Base-by-base conservation (phyloP, 1,140 invertebrate genomes). In the Bombus waltoni region DNA sequence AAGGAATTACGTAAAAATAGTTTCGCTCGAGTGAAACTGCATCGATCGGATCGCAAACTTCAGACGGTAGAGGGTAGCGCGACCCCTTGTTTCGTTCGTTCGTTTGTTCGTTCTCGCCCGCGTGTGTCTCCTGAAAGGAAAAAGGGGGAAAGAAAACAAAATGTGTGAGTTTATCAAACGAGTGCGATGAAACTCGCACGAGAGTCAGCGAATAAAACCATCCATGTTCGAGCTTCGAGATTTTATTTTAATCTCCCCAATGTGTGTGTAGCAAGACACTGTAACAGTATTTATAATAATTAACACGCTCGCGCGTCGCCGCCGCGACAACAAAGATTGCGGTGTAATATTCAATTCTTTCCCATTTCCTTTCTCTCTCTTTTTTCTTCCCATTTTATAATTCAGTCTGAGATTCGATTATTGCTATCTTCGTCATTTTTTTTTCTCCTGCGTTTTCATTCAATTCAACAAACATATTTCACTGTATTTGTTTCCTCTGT, bases 221-320 rank as follows among this genome's bases (percentile, higher is more conserved):
- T 59, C 40, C 65, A 71, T 35, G 47, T 82, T 91, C 90, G 90
- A 91, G 90, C 87, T 88, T 88, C 87, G 90, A 90, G 90, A 90
- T 90, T 91, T 91, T 90, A 90, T 90, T 91, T 90, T 72, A 90
- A 91, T 91, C 90, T 90, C 90, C 84, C 84, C 90, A 88, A 88
- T 90, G 47, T 53, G 47, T 53, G 47, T 53, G 89, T 90, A 90
- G 90, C 90, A 91, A 91, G 90, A 91, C 89, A 91, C 90, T 91
- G 89, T 91, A 91, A 91, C 90, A 91, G 89, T 90, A 91, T 90
- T 91, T 90, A 90, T 91, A 90, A 91, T 91, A 91, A 90, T 91
- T 91, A 91, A 91, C 90, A 91, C 90, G 88, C 89, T 91, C 87
- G 87, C 89, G 83, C 78, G 87, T 90, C 89, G 89, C 89, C 83